Evolutionary conservation across 2,888 invertebrate species (phyloP).

Genomic region (Cremastinae sp.): DNA sequence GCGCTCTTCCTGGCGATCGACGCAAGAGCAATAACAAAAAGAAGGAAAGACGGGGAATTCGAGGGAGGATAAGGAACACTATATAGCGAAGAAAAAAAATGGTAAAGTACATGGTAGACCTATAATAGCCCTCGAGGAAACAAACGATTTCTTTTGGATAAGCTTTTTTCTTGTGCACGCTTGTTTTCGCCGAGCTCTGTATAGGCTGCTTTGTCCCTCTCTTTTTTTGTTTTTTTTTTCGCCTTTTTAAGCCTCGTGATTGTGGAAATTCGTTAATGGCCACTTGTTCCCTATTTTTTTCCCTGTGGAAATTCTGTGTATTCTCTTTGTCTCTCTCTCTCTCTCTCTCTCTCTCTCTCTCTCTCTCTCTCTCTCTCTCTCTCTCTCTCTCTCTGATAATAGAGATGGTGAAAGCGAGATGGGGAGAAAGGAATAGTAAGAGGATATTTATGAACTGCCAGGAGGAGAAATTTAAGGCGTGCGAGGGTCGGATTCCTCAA

Average conservation of each 20-base stretch:
- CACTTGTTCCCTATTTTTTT: constrained; percentile 11
- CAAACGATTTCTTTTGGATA: constrained; percentile 16
- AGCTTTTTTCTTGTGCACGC: constrained; percentile 21
- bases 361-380: no score
- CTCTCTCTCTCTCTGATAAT: no score
- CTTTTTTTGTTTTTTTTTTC: constrained; percentile 1
- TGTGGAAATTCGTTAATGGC: constrained; percentile 59
- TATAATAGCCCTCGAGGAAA: constrained; percentile 39
- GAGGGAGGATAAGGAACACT: no score
- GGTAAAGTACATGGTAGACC: constrained; percentile 14
- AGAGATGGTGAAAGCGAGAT: neutral
- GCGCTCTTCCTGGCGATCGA: constrained; percentile 24
- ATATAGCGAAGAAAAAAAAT: no score
- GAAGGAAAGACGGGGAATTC: neutral
- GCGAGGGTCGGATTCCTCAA: constrained; percentile 22
- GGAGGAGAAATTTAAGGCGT: constrained; percentile 21
- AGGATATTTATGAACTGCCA: constrained; percentile 35
- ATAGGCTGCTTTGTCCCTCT: neutral
- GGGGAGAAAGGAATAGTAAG: constrained; percentile 31
- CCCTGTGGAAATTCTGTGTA: no score
- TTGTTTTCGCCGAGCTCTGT: constrained; percentile 21
- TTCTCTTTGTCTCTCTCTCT: no score
- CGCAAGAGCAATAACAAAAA: constrained; percentile 12
- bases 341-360: no score
- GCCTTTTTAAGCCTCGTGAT: constrained; percentile 25